Base-by-base conservation (phyloP, 2,797 vertebrate genomes). In the Microctenopoma steveboyesi region DNA sequence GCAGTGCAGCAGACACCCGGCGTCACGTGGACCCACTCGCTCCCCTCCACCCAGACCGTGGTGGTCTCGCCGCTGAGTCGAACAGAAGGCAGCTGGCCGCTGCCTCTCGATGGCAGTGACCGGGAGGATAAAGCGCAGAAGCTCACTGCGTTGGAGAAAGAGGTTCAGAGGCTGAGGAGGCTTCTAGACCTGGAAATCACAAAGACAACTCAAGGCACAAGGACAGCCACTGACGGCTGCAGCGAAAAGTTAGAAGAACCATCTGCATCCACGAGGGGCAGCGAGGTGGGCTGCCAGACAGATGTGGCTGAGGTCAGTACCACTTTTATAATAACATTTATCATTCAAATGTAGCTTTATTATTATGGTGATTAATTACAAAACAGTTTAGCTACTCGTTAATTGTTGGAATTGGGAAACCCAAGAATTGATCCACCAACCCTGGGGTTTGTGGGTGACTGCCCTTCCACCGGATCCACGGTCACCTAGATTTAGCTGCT, bases 241-340 rank as follows among this genome's bases (percentile, higher is more conserved):
- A 0, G 40, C 6, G 73, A 73, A 33, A 71, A 25, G 2, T 28
- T 8, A 13, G 37, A 55, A 12, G 54, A 15, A 7, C 53, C 2
- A 1, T 13, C 82, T 10, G 73, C 81, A 43, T 67, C 74, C 53
- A 53, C 76, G 54, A 80, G 76, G 28, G 70, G 80, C 37, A 90
- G 85, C 86, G 86, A 86, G n/a, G 84, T 92, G 65, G 46, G 88
- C 74, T 91, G 94, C 62, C 83, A 81, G 68, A 89, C 87, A 11
- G 88, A 91, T 84, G 74, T 79, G 63, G 53, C 54, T 37, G 81
- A 90, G 86, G 90, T 90, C 59, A 76, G 85, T 7, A 57, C 46
- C 5, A 40, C 4, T 22, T 22, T 22, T 1, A 22, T 22, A 22
- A 22, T 5, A 67, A 48, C 62, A 51, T 64, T 66, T 28, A 22